Base-by-base conservation (phyloP, 1,140 invertebrate species). In the Arctopsyche grandis region DNA sequence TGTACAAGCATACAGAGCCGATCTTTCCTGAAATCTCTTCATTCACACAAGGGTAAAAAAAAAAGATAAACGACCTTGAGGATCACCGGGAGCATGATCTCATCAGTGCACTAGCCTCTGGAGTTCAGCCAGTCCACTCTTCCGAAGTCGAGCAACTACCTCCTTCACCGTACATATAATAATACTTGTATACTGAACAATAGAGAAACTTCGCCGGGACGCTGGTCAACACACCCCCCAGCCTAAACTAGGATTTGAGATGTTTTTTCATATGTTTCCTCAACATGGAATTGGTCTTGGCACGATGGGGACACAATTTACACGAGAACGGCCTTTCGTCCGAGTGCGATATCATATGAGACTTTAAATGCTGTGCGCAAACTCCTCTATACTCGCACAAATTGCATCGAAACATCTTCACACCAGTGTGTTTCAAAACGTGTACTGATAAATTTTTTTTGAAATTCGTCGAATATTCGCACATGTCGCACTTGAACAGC, bases 191-290 rank as follows among this genome's bases (percentile, higher is more conserved):
- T n/a, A n/a, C n/a, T n/a, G n/a, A n/a, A n/a, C n/a, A n/a, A n/a
- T n/a, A n/a, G n/a, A n/a, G n/a, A n/a, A n/a, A n/a, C n/a, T n/a
- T n/a, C n/a, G n/a, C n/a, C n/a, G n/a, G n/a, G n/a, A n/a, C n/a
- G n/a, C n/a, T n/a, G n/a, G n/a, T n/a, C n/a, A n/a, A n/a, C n/a
- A n/a, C n/a, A n/a, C n/a, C n/a, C n/a, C n/a, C 12, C 48, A 52
- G 1, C 16, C 3, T 52, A n/a, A 44, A 58, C 24, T 75, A 58
- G 1, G 19, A 24, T 52, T 46, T 77, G 7, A 22, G 21, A 63
- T 81, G 80, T 10, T 46, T 78, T 46, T 81, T 81, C 24, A 75
- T 5, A 52, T 81, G 80, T 76, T 79, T 81, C n/a, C 75, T 81
- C 9, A 81, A 48, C 80, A 81, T 78, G 0, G 80, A 78, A 22